A percentile compares a stretch with the other conserved stretches of the same genome.
Evolutionary conservation across 2,888 invertebrate genomes (phyloP).

Genomic region (Carabus problematicus): DNA sequence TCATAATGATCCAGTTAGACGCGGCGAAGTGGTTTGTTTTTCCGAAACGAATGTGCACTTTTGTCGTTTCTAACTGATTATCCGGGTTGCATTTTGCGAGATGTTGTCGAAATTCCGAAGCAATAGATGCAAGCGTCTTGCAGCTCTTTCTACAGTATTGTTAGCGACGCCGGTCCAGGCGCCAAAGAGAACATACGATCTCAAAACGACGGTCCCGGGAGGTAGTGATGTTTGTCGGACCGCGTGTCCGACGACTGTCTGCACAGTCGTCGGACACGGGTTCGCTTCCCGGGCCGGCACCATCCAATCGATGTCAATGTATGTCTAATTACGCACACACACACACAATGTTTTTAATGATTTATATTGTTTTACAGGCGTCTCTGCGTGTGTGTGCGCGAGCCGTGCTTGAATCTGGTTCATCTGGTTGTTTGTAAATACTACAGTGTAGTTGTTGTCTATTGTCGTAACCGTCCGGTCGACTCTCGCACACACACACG

Average conservation of each 20-base stretch:
- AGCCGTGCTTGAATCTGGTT: background rate
- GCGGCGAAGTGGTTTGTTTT: no score
- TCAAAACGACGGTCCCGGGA: slow-evolving; percentile 18
- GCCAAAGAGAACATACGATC: slow-evolving; percentile 26
- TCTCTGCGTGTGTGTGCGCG: background rate
- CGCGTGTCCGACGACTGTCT: no score
- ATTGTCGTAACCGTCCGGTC: background rate
- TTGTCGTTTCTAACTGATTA: background rate
- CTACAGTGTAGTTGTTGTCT: background rate
- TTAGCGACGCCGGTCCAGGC: slow-evolving; percentile 15
- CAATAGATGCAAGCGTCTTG: slow-evolving; percentile 21
- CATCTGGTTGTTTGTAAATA: background rate
- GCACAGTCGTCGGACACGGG: background rate
- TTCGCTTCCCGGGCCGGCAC: slow-evolving; percentile 9
- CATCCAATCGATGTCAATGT: slow-evolving; percentile 27
- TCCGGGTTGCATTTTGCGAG: no score
- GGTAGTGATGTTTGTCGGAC: no score
- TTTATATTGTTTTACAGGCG: slow-evolving; percentile 12
- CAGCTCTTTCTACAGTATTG: slow-evolving; percentile 14
- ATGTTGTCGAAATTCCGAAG: slow-evolving; percentile 6
- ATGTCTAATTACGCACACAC: slow-evolving; percentile 31
- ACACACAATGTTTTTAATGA: slow-evolving; percentile 12
- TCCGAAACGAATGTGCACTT: slow-evolving; percentile 18
- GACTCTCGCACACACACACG: background rate
- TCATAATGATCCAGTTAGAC: no score